These are phyloP conservation scores for Mus minutoides DNA, from an alignment of 2,797 vertebrate genomes.

Conservation along the genomic window DNA sequence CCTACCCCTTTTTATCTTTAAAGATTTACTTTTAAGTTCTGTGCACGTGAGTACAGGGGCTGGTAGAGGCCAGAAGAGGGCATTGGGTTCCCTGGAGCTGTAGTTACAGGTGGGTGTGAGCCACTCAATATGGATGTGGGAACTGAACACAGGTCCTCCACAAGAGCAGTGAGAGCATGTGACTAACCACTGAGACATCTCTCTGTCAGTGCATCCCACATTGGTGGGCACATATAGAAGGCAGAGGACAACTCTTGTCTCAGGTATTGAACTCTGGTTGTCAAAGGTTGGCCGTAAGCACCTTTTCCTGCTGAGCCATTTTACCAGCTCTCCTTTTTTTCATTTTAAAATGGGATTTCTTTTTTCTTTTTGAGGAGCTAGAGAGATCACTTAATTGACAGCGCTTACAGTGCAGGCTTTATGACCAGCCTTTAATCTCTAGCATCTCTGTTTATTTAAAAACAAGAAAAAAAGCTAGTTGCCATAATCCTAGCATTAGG, in stretches of 20 bases:
- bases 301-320: not conserved
- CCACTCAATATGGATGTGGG: not conserved
- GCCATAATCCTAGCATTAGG: not conserved
- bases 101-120: not conserved
- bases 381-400: not conserved
- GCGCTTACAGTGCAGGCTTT: not conserved
- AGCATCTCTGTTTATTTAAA: not conserved
- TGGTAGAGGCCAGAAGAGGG: not conserved
- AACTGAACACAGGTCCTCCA: not conserved
- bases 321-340: not conserved
- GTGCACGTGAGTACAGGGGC: not conserved
- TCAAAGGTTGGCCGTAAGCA: not conserved
- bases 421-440: not conserved
- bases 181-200: not conserved
- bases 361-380: not conserved
- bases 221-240: not conserved
- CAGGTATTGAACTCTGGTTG: not conserved
- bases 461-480: not conserved
- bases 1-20: not conserved
- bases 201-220: too few species aligned
- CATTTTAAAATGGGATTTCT: not conserved
- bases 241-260: not conserved
- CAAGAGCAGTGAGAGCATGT: not conserved
- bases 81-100: not conserved
- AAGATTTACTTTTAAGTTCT: not conserved